Base-by-base conservation (phyloP, 2,888 invertebrate species). In the Campoplex nolae region DNA sequence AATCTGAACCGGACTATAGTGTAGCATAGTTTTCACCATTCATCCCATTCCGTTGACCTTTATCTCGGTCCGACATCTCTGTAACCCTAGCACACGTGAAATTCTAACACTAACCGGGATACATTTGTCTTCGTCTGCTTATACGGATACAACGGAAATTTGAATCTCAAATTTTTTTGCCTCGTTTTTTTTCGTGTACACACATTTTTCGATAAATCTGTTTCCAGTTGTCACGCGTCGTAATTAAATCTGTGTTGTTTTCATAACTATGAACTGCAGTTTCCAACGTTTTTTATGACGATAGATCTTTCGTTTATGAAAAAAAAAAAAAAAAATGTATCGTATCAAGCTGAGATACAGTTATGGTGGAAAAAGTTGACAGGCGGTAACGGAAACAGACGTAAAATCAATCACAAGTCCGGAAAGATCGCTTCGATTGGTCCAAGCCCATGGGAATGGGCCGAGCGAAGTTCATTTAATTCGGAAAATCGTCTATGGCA, bases 341-440 rank as follows among this genome's bases (percentile, higher is more conserved):
- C 67, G n/a, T 23, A 65, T 38, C 38, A 38, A 45, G 1, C 23
- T 35, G 32, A 74, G 45, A 32, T 35, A 16, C 23, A 23, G 54
- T 32, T 73, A 73, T 54, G 6, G 32, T n/a, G 9, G 0, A 51
- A 13, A 51, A 48, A 51, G 28, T 65, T 77, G 73, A 68, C 42
- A 68, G 35, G 38, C 74, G 78, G 65, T 32, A 75, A 78, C 84
- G 81, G 74, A 80, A 85, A 56, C 76, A 70, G 74, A 85, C 80
- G 84, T 51, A 84, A 81, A 86, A 88, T 88, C 86, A 86, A 88
- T 88, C 88, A 88, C 84, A 77, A 75, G 56, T 78, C 42, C 68
- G 75, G 77, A 75, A 73, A 45, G 76, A 79, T 73, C 88, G 78
- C 32, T 68, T 58, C 71, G 74, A 86, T 83, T 78, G 76, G 54